Base-by-base conservation (phyloP, 1,140 invertebrate genomes). In the Trachymyrmex cornetzi region DNA sequence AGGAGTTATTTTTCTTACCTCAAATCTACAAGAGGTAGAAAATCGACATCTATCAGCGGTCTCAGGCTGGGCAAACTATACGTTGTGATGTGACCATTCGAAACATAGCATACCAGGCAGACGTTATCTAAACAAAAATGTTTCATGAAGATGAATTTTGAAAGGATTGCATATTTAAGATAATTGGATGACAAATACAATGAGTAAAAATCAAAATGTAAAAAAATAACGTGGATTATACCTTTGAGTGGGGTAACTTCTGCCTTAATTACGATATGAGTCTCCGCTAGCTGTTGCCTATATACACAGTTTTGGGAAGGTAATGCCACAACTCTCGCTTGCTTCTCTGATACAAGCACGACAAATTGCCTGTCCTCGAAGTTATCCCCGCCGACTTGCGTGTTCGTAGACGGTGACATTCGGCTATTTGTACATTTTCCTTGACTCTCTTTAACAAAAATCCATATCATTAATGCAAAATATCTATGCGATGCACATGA, bases 41-140 rank as follows among this genome's bases (percentile, higher is more conserved):
- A 99, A 95, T 99, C 98, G 72, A 98, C 97, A 95, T 99, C 98
- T 91, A 99, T 97, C 67, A 99, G 96, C 86, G 97, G 97, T 95
- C 98, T 97, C 91, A 99, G 96, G 94, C 98, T 99, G 69, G 99
- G 99, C 94, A 99, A 96, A 96, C 98, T 99, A 96, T 99, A 99
- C 66, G 98, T 97, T 91, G 97, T 97, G 92, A 99, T 95, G 95
- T 98, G 98, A 85, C 99, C 99, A 95, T 97, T 99, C 72, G 98
- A 99, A 92, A 99, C 96, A 95, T 99, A 99, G 95, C 98, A 98
- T 75, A 98, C 97, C 91, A 99, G 96, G 95, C 99, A 99, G 90
- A 99, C 98, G 94, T 98, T 98, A 96, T 99, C 98, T 99, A 96
- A 96, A 96, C 91, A 88, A 87, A 91, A 61, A 59, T 24, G 7